Evolutionary conservation across 30 jellyfish, hydroid and myxozoan species (phyloP), one percentile per base, ranked within the genome.

Genomic region (Hydractinia echinata): DNA sequence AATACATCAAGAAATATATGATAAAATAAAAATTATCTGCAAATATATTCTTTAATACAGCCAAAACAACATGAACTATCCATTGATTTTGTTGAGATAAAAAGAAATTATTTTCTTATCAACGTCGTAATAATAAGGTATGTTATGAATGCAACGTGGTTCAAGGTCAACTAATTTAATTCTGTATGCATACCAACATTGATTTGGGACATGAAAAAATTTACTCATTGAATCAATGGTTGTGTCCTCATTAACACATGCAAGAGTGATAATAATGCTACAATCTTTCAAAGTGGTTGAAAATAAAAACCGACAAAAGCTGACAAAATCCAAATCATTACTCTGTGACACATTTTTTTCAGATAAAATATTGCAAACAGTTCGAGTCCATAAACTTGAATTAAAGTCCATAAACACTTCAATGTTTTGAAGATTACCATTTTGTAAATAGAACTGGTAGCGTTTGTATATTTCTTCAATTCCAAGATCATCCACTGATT

Each of bases 251-350:
- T 76, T 14, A 19, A 9, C 53, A 51, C 81, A 79, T 66, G 44
- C 72, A 79, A 92, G 81, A 60, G 96, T 87, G 66, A 92, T 86
- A 89, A 92, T 82, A 6, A 92, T 81, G 4, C 96, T 87, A 73
- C 98, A 86, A 62, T 92, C 98, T 76, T 79, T 82, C 76, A 92
- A 92, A 61, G 98, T 86, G 52, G 90, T 84, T 13, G 98, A 89
- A 6, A 92, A 81, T 21, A 92, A 79, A 81, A 78, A 92, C 80
- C 55, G 79, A 53, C 82, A 84, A 61, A 91, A 30, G 53, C 44
- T 44, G 64, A 5, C 6, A 20, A 53, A 52, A 16, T 50, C 10
- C 16, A 7, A 51, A 50, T 61, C 62, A 7, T 16, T 69, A 20
- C 9, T 80, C 2, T 19, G 82, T 18, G 10, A 7, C 14, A 54